A percentile compares a stretch with the other conserved stretches of the same genome.
phyloP scores from a whole-genome alignment of 2,797 vertebrate genomes.

The Lagocephalus sceleratus region DNA sequence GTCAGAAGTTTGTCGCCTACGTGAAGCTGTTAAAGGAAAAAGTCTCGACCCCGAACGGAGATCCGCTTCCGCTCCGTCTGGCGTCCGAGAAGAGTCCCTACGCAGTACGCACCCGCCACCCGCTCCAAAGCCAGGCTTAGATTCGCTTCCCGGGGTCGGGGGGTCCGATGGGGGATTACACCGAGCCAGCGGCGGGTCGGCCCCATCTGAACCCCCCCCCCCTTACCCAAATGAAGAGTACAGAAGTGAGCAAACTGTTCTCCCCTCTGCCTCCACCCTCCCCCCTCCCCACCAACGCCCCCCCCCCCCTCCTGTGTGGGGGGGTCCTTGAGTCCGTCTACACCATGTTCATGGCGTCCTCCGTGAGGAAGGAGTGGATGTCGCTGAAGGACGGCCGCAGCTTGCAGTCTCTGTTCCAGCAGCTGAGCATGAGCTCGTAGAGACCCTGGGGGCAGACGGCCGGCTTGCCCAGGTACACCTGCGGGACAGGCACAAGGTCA shows the following conservation, averaged over 20 bases:
- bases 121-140: conserved; percentile 37
- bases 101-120: conserved; percentile 72
- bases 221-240: conserved; percentile 50
- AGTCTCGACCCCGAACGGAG: conserved; percentile 7
- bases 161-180: conserved; percentile 57
- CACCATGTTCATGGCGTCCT: conserved; percentile 87
- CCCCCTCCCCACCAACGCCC: not conserved
- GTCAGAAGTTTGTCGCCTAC: conserved; percentile 3
- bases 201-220: conserved; percentile 36
- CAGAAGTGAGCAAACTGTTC: conserved; percentile 58
- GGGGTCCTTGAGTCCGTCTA: conserved; percentile 42
- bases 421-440: conserved; percentile 89
- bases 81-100: conserved; percentile 45
- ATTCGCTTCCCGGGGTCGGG: conserved; percentile 15
- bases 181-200: conserved; percentile 78
- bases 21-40: conserved; percentile 7
- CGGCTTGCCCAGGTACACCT: conserved; percentile 87
- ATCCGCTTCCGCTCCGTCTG: not conserved
- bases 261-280: conserved; percentile 28
- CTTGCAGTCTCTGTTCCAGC: conserved; percentile 93
- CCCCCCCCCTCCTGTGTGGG: not conserved
- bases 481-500: not conserved
- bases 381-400: conserved; percentile 85
- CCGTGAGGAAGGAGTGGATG: conserved; percentile 85
- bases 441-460: conserved; percentile 87